Evolutionary conservation across 2,113 vertebrate genomes (phyloP).

Genomic region (Emydura subglobosa): DNA sequence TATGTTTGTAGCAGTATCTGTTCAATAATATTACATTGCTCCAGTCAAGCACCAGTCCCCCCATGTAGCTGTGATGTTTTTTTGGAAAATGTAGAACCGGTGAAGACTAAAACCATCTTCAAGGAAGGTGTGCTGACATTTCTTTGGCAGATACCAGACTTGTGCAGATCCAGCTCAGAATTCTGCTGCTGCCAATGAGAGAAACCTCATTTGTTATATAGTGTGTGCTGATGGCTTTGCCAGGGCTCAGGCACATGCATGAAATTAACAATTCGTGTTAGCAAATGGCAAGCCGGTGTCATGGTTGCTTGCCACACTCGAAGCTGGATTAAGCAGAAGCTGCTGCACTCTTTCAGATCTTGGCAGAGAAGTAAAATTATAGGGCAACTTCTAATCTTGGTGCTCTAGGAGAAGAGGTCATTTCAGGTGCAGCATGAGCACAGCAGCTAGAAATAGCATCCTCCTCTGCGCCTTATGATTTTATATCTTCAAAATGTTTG

Average conservation of each 20-base stretch:
- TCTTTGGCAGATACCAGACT: conserved; percentile 70
- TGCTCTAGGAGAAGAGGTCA: neutral
- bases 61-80: conserved; percentile 54
- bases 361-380: neutral
- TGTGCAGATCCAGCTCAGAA: conserved; percentile 26
- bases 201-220: conserved; percentile 27
- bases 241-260: conserved; percentile 39
- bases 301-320: rapidly evolving
- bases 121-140: conserved; percentile 66
- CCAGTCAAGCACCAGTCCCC: conserved; percentile 23
- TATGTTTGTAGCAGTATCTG: neutral
- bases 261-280: conserved; percentile 26
- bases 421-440: neutral
- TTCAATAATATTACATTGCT: conserved; percentile 2
- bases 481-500: neutral
- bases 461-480: neutral
- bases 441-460: neutral
- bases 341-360: neutral
- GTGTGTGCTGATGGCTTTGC: conserved; percentile 45
- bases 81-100: conserved; percentile 67
- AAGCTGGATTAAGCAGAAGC: neutral
- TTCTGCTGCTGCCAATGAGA: conserved; percentile 26
- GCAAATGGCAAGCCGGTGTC: neutral
- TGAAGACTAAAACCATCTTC: conserved; percentile 60
- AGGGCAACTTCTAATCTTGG: rapidly evolving